These are phyloP conservation scores for Oryzias sinensis DNA, from an alignment of 2,797 vertebrate genomes.

Conservation along the genomic window DNA sequence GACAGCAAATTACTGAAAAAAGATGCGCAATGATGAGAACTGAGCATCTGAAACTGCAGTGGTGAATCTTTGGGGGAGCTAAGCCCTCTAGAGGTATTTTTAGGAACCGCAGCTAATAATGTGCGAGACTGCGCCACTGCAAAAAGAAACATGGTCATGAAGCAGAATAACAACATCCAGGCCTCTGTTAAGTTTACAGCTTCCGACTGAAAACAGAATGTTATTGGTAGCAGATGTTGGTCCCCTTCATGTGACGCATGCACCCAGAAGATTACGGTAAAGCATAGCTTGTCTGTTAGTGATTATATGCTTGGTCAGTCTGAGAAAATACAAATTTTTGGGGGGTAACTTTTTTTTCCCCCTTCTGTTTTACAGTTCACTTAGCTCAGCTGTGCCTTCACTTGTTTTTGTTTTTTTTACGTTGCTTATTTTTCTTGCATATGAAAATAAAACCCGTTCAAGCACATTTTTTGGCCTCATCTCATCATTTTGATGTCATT, in stretches of 20 bases:
- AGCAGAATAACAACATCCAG: not conserved
- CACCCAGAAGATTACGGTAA: too few species aligned
- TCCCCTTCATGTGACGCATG: not conserved
- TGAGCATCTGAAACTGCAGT: not conserved
- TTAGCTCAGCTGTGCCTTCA: not conserved
- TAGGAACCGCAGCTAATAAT: slow-evolving; percentile 47
- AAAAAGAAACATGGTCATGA: not conserved
- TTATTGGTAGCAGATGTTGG: not conserved
- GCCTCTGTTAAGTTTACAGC: slow-evolving; percentile 11
- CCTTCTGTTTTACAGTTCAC: not conserved
- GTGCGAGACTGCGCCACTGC: not conserved
- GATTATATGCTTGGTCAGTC: not conserved
- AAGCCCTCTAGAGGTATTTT: slow-evolving; percentile 65
- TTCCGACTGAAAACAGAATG: not conserved
- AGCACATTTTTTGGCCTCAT: too few species aligned
- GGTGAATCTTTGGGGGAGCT: slow-evolving; percentile 44
- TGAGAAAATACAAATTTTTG: not conserved
- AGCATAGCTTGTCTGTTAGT: too few species aligned
- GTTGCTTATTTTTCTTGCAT: too few species aligned
- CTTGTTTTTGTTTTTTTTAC: too few species aligned
- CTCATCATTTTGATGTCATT: too few species aligned
- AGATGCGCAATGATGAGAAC: not conserved
- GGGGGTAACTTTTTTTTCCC: too few species aligned
- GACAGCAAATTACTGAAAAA: not conserved
- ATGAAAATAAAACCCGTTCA: too few species aligned